phyloP scores from a whole-genome alignment of 1,140 invertebrate genomes.

The Euura lappo region DNA sequence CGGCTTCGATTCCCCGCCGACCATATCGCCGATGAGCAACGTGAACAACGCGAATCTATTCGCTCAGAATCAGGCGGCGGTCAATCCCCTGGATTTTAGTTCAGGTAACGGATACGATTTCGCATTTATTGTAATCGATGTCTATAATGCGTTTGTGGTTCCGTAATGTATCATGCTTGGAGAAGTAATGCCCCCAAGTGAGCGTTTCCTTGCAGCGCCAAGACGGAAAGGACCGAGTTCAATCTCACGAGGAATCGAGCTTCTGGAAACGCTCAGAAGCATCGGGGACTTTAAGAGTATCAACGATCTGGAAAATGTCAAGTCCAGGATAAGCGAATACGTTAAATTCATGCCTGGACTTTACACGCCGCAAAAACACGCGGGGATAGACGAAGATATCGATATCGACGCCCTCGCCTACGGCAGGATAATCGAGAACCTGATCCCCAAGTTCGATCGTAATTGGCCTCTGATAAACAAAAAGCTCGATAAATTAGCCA shows the following conservation, averaged over 20 bases:
- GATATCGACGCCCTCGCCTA: constrained; percentile 55
- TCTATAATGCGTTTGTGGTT: not conserved
- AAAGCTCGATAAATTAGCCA: constrained; percentile 47
- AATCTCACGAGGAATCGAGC: constrained; percentile 41
- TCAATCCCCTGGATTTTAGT: constrained; percentile 29
- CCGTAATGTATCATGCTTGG: not conserved
- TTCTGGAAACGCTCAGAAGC: constrained; percentile 48
- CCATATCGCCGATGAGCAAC: constrained; percentile 42
- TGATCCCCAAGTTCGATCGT: constrained; percentile 59
- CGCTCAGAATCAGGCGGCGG: constrained; percentile 25
- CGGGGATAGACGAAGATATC: constrained; percentile 51
- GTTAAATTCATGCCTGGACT: constrained; percentile 64
- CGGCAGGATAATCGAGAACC: constrained; percentile 51
- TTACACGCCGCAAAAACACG: constrained; percentile 67
- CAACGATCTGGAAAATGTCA: constrained; percentile 49
- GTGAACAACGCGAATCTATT: constrained; percentile 51
- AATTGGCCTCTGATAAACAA: constrained; percentile 60
- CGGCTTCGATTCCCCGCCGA: constrained; percentile 49
- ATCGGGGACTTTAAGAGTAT: constrained; percentile 54
- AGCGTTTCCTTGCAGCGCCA: constrained; percentile 55
- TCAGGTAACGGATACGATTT: constrained; percentile 41
- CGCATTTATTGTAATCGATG: not conserved
- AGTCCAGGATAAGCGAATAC: constrained; percentile 38
- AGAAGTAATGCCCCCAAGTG: constrained; percentile 48
- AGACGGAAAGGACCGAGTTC: constrained; percentile 32